Base-by-base conservation (phyloP, 2,113 vertebrate species). In the Columba livia region DNA sequence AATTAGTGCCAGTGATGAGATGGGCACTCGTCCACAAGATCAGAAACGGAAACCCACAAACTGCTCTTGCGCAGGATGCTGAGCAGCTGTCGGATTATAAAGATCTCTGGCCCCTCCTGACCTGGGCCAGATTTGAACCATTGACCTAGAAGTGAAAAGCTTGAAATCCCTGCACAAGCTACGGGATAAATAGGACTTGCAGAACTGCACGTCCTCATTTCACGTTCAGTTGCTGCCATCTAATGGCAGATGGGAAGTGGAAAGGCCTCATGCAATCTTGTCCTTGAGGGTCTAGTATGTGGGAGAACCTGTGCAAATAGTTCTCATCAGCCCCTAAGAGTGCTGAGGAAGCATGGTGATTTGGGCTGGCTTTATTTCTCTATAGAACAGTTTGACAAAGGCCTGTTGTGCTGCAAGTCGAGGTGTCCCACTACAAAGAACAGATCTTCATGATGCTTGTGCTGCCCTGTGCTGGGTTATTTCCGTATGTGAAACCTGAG, bases 221-320 rank as follows among this genome's bases (percentile, higher is more conserved):
- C 8, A 0, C n/a, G 2, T 77, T 90, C 93, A 17, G 6, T 70
- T 97, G 93, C 96, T 96, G 96, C 97, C 97, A 96, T 72, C 97
- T 96, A 96, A 80, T 34, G 97, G 90, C 80, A 83, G 17, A 8
- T 6, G 50, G 25, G 38, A 42, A 69, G 40, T 5, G 25, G 42
- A 67, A 95, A 58, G 32, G 18, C 24, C n/a, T 60, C n/a, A 0
- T 20, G 38, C 13, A 14, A 6, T 1, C 67, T 60, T 73, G 16
- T 29, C 34, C 14, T 15, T 28, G 71, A 26, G n/a, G 28, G 5
- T 13, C 19, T 5, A 5, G 18, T 2, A 7, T 15, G 16, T 57
- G 50, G 32, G 17, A 72, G 10, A 56, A 48, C 15, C 29, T 25
- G 34, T 58, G 14, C 29, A 36, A 40, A 31, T 2, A 34, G 32